phyloP scores from a whole-genome alignment of 92 coral and sea anemone species.

The Meandrina meandrites region DNA sequence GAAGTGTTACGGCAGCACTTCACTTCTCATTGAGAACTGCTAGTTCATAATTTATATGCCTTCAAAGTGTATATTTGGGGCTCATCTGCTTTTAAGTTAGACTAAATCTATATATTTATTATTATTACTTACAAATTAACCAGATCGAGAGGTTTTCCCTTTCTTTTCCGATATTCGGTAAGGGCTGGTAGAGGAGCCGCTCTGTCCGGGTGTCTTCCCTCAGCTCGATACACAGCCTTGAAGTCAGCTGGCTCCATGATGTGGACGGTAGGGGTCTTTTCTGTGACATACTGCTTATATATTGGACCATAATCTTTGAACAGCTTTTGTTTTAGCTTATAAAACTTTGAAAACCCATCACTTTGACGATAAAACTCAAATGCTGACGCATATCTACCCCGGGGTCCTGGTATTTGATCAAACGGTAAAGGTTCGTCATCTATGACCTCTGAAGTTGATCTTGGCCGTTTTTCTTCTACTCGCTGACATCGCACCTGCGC shows the following conservation, averaged over 20 bases:
- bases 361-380: constrained; percentile 22
- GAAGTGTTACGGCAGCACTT: no score
- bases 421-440: constrained; percentile 21
- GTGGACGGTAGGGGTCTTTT: constrained; percentile 31
- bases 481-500: neutral
- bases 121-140: constrained; percentile 12
- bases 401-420: constrained; percentile 50
- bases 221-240: constrained; percentile 46
- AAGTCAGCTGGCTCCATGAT: constrained; percentile 49
- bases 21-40: no score
- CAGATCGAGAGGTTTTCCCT: constrained; percentile 17
- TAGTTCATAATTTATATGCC: no score
- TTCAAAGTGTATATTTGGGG: no score
- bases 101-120: no score
- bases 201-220: constrained; percentile 53
- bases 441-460: neutral
- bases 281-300: constrained; percentile 30
- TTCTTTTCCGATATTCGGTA: constrained; percentile 12
- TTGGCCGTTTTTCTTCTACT: neutral
- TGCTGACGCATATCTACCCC: constrained; percentile 7
- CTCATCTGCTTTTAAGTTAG: no score
- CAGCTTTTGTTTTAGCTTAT: constrained; percentile 7
- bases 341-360: constrained; percentile 34
- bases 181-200: constrained; percentile 26
- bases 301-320: constrained; percentile 57